phyloP scores from a whole-genome alignment of 1,140 invertebrate genomes.

The Euschistus heros region DNA sequence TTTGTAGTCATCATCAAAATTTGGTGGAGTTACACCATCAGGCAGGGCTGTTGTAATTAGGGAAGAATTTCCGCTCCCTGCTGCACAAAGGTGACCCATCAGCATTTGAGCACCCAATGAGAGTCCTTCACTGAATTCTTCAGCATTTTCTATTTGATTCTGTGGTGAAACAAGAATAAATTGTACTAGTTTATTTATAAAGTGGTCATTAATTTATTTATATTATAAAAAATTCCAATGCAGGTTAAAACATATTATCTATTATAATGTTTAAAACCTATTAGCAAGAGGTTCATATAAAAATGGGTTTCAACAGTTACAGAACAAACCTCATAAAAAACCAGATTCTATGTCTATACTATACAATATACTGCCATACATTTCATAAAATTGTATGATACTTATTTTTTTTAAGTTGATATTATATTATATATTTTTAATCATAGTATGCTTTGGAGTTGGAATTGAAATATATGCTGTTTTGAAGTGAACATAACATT shows the following conservation, averaged over 20 bases:
- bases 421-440: too few relatives aligned
- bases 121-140: slow-evolving; percentile 61
- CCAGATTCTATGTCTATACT: too few relatives aligned
- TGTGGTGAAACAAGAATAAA: not conserved
- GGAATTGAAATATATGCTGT: too few relatives aligned
- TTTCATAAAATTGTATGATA: too few relatives aligned
- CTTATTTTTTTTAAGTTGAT: too few relatives aligned
- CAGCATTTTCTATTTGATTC: slow-evolving; percentile 43
- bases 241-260: not conserved
- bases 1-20: slow-evolving; percentile 63
- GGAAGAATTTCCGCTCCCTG: slow-evolving; percentile 52
- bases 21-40: slow-evolving; percentile 53
- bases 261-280: too few relatives aligned
- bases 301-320: too few relatives aligned
- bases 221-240: not conserved
- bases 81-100: slow-evolving; percentile 55
- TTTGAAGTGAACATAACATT: too few relatives aligned
- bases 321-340: too few relatives aligned
- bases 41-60: slow-evolving; percentile 48
- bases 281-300: too few relatives aligned
- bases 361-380: too few relatives aligned
- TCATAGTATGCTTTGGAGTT: too few relatives aligned
- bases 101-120: slow-evolving; percentile 47
- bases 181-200: not conserved
- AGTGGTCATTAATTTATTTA: not conserved